Base-by-base conservation (phyloP, 2,888 invertebrate genomes). In the Leptarthrus brevirostris region DNA sequence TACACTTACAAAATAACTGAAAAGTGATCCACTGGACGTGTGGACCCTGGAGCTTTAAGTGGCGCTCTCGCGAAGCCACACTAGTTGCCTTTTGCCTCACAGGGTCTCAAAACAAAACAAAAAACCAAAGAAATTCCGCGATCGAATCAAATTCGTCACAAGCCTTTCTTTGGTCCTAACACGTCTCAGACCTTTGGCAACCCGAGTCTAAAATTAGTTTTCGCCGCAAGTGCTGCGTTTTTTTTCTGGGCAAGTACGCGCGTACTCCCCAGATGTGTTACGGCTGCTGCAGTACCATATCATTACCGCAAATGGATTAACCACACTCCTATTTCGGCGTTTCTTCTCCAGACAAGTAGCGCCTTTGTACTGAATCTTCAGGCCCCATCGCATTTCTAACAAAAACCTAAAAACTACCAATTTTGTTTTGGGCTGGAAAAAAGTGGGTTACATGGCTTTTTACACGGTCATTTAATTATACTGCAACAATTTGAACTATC, bases 221-320 rank as follows among this genome's bases (percentile, higher is more conserved):
- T 69, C 52, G 52, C 69, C 52, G 34, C 34, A 49, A 52, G n/a
- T 44, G 64, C 44, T 64, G 47, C 64, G 64, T 69, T 69, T 69
- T 69, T 26, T 16, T 20, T 49, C 18, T 44, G 5, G 14, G 20
- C 12, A 16, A 49, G 49, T 20, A 20, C 18, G 49, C 20, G 49
- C 6, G 49, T 49, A 49, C 18, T 16, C 49, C n/a, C 6, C n/a
- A 49, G 20, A 18, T 18, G 49, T 49, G 12, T 16, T 52, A 66
- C 47, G 54, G 66, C 66, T 52, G 73, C 44, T 53, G 10, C 58
- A 69, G 71, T 61, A 49, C 75, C 75, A 75, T 75, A 66, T 75
- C 61, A 75, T 75, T 75, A 75, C 61, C 75, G 71, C 75, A 75
- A 75, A 75, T 75, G 75, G 73, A 75, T 75, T 75, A 75, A 75